Base-by-base conservation (phyloP, 2,888 invertebrate genomes). In the Brenthis hecate region DNA sequence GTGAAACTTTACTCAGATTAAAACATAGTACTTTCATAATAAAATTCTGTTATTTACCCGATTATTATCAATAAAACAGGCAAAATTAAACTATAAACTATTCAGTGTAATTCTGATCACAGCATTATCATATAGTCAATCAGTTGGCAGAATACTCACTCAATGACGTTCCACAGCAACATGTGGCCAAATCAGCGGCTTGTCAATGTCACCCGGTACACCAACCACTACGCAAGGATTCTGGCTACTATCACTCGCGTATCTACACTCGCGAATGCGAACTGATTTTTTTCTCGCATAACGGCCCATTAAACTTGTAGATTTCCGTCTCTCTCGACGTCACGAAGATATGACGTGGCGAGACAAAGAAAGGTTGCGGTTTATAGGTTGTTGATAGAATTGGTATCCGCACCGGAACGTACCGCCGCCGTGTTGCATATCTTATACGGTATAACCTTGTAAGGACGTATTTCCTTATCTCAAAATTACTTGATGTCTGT, bases 301-400 rank as follows among this genome's bases (percentile, higher is more conserved):
- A 93, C 92, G 88, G 92, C 87, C 92, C 91, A 93, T 93, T 93
- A 93, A 92, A 91, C 90, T 92, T 88, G 91, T 90, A 89, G 89
- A 90, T 88, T 89, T 88, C 91, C 89, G 89, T 93, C 93, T 92
- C 93, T 81, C 91, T 93, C 92, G 83, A 78, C 78, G 78, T 79
- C 80, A 79, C 85, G 85, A 83, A 84, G 83, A 79, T 81, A 85
- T 83, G 84, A 85, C 88, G 87, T 87, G 81, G 93, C 84, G 88
- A 92, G 93, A 93, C 92, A 93, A 92, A 91, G 93, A 93, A 90
- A 92, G 91, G 90, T 87, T 92, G 92, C 84, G 91, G 92, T 92
- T 93, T 93, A 93, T 92, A 85, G 91, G 92, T 91, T 91, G 93
- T 93, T 93, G 92, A 92, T 93, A 92, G 93, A 93, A 92, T 92